Percentiles rank a stretch among this genome's conserved stretches.
Conservation (phyloP, 2,797 vertebrate genomes). For the Eulemur mongoz region DNA sequence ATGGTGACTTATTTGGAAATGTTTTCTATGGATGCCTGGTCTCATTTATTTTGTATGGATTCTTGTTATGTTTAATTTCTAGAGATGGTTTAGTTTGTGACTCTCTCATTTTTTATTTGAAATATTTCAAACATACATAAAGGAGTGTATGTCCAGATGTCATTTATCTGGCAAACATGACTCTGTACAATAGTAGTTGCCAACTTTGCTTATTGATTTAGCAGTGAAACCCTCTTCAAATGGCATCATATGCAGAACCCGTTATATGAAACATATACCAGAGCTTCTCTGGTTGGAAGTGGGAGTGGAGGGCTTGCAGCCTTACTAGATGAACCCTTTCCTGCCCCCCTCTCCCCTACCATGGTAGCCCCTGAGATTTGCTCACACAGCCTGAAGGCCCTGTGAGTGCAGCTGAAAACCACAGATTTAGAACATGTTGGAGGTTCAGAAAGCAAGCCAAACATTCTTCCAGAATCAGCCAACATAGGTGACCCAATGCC, state of each 20-base stretch:
- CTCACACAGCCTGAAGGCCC: background rate
- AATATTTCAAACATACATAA: background rate
- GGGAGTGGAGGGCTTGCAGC: background rate
- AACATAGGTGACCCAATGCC: background rate
- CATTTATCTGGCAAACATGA: conserved; percentile 18
- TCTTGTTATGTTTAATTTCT: conserved; percentile 18
- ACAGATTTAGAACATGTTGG: background rate
- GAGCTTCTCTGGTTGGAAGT: background rate
- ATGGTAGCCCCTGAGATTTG: background rate
- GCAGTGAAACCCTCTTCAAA: background rate
- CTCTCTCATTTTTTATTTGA: background rate
- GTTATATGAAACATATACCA: background rate
- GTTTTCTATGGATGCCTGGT: background rate
- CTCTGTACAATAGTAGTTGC: background rate
- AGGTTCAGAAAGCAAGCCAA: background rate
- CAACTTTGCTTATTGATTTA: conserved; percentile 9
- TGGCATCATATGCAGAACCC: background rate
- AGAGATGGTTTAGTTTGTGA: background rate
- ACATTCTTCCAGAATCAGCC: background rate
- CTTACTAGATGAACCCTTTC: background rate
- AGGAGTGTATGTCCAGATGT: background rate
- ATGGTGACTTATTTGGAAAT: background rate
- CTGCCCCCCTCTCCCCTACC: fast-evolving
- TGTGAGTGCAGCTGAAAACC: background rate
- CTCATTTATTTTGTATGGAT: background rate